Evolutionary conservation across 2,113 vertebrate species (phyloP).

Genomic region (Ptilorrhoa leucosticta): DNA sequence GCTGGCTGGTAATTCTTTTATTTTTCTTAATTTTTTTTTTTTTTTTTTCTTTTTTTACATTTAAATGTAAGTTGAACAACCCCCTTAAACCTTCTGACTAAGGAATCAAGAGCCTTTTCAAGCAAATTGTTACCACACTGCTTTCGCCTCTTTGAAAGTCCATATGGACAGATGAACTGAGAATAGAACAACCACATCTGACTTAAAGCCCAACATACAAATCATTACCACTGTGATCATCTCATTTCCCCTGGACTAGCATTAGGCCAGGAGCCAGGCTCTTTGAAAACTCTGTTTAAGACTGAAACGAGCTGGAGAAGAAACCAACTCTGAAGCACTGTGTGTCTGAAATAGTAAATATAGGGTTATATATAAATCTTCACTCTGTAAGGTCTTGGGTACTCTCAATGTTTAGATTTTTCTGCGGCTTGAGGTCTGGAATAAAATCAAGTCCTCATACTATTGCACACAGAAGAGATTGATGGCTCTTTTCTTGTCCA

Average conservation of each 20-base stretch:
- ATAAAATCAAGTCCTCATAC: background rate
- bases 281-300: background rate
- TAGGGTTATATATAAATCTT: background rate
- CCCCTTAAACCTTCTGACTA: background rate
- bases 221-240: conserved; percentile 33
- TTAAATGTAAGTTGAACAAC: conserved; percentile 29
- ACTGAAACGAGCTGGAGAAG: background rate
- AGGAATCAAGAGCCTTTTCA: conserved; percentile 55
- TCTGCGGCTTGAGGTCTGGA: background rate
- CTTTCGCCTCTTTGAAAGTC: conserved; percentile 63
- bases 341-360: background rate
- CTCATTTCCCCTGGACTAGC: conserved; percentile 3
- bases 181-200: conserved; percentile 67
- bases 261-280: background rate
- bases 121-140: conserved; percentile 62
- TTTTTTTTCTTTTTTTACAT: background rate
- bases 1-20: background rate
- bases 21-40: background rate
- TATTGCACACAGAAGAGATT: background rate
- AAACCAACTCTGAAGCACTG: background rate
- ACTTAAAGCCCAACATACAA: conserved; percentile 42
- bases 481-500: background rate
- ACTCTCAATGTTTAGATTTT: background rate
- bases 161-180: conserved; percentile 63
- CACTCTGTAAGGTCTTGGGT: background rate